phyloP scores from a whole-genome alignment of 2,797 vertebrate species.

The Fistularia tabacaria region DNA sequence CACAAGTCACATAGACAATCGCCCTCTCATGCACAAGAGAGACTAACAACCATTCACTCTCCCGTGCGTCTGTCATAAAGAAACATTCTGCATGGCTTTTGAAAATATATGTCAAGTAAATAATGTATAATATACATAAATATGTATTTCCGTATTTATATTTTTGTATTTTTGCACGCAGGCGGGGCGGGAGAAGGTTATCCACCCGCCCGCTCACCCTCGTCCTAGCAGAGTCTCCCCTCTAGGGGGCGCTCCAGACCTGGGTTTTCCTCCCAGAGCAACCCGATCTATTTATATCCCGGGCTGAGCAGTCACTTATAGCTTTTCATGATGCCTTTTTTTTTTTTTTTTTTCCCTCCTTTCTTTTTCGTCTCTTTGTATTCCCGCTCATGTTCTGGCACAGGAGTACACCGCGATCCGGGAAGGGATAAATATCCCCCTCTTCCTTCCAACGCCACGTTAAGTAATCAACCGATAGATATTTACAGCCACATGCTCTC shows the following conservation, averaged over 20 bases:
- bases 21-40: no score
- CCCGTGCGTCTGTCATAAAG: no score
- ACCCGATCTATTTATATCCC: conserved; percentile 64
- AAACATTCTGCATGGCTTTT: no score
- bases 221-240: conserved; percentile 41
- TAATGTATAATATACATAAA: no score
- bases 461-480: no score
- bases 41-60: no score
- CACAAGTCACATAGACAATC: no score
- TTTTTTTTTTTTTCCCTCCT: no score
- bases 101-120: no score
- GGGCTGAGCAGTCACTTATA: conserved; percentile 40
- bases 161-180: neutral
- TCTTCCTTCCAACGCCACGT: no score
- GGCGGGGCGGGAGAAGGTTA: neutral
- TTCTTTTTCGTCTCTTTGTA: conserved; percentile 15
- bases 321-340: conserved; percentile 55
- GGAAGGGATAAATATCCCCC: neutral
- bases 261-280: conserved; percentile 42
- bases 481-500: no score
- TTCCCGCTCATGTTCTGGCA: conserved; percentile 28
- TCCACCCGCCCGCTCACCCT: no score
- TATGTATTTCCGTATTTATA: neutral
- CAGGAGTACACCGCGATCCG: neutral
- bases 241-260: conserved; percentile 55